Conservation (phyloP, 2,113 vertebrate genomes). For the Prionailurus viverrinus region DNA sequence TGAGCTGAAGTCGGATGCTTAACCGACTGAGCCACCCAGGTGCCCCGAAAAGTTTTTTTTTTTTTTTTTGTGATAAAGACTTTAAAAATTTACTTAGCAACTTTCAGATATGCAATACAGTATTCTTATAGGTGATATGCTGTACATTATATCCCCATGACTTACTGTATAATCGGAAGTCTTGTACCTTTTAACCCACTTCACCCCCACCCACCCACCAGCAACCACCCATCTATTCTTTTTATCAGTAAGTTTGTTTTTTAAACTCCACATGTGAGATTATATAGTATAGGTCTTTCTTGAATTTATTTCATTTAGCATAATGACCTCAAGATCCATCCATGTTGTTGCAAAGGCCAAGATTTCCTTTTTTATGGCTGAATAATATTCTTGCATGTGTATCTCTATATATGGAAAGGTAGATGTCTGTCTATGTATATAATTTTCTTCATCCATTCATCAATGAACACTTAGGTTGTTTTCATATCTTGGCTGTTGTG, state of each 20-base stretch:
- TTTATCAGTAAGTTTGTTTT: background rate
- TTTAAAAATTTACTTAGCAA: background rate
- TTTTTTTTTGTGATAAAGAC: background rate
- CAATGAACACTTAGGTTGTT: background rate
- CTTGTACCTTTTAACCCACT: background rate
- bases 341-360: background rate
- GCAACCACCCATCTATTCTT: background rate
- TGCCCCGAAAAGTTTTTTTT: background rate
- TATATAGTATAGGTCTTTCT: background rate
- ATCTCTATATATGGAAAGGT: background rate
- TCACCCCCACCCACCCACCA: background rate
- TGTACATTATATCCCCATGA: background rate
- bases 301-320: background rate
- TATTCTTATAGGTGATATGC: background rate
- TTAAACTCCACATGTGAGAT: background rate
- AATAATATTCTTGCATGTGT: background rate
- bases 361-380: background rate
- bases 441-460: background rate
- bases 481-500: background rate
- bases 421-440: fast-evolving
- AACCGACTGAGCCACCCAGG: too few species aligned
- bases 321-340: background rate
- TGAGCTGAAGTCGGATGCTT: too few species aligned
- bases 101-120: background rate
- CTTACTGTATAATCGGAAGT: background rate